Evolutionary conservation across 2,888 invertebrate genomes (phyloP), one percentile per base, ranked within the genome.

Genomic region (Calameuta filiformis): DNA sequence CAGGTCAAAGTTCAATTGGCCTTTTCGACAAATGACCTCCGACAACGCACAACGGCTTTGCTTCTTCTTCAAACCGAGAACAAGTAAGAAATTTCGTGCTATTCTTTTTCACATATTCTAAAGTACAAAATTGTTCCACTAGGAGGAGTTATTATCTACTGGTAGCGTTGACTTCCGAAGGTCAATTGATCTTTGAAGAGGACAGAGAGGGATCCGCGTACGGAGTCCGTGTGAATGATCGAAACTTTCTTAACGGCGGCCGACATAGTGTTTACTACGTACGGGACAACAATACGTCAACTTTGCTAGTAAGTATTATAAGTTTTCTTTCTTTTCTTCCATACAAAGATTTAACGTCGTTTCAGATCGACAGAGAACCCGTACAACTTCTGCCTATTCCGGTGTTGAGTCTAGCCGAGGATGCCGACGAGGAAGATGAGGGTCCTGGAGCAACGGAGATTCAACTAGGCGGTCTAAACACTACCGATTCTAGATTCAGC

Each of bases 401-500:
- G 0, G 94, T 95, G 1, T 94, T 96, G 85, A 95, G 94, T 35
- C 93, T 95, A 69, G 94, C 94, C 83, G 95, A 95, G 84, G 94
- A 91, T 37, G 88, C 87, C 56, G 87, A 90, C 31, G 83, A 84
- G 73, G 85, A 87, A 80, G 85, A 88, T 76, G 87, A 90, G 68
- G 84, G 84, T 40, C 89, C 88, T 3, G 92, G 96, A 12, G 94
- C 95, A 30, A 96, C 96, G 89, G 97, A 97, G 87, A 96, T 97
- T 12, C 97, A 97, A 90, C 95, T 98, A 76, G 97, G 97, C 15
- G 97, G 97, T 35, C 94, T 97, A 30, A 97, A 96, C 86, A 96
- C 97, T 9, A 95, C 95, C 6, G 97, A 97, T 89, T 95, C 96
- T 4, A 93, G 97, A 82, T 95, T 97, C 85, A 95, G 95, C 80